Percentiles rank a stretch among this genome's conserved stretches.
Evolutionary conservation across 2,113 vertebrate genomes (phyloP).

Genomic region (Numenius arquata): DNA sequence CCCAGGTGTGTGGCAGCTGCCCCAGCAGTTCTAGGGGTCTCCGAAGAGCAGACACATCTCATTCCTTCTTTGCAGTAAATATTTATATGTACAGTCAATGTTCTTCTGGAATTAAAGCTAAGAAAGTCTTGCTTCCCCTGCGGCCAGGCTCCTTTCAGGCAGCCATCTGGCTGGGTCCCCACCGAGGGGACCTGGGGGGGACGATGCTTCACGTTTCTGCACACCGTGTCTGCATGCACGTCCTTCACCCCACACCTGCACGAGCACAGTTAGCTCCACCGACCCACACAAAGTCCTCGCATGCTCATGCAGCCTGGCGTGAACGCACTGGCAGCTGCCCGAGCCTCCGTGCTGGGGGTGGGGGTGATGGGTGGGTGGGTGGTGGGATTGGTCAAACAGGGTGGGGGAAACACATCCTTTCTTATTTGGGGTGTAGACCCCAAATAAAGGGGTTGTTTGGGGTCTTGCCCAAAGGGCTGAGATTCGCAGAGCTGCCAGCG

Average conservation of each 20-base stretch:
- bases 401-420: background rate
- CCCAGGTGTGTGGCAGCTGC: constrained; percentile 13
- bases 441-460: background rate
- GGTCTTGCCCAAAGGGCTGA: background rate
- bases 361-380: background rate
- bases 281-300: constrained; percentile 54
- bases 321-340: background rate
- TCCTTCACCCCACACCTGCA: constrained; percentile 37
- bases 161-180: background rate
- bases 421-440: background rate
- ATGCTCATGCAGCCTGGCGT: constrained; percentile 60
- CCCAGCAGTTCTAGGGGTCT: constrained; percentile 47
- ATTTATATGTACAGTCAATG: constrained; percentile 71
- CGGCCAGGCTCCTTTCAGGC: background rate
- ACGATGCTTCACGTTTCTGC: constrained; percentile 15
- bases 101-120: constrained; percentile 52
- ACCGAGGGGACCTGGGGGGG: background rate
- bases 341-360: background rate
- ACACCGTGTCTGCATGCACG: constrained; percentile 56
- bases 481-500: background rate
- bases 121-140: background rate
- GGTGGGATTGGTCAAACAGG: background rate
- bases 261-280: constrained; percentile 33
- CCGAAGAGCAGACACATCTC: constrained; percentile 67
- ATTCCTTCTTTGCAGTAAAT: constrained; percentile 63